Evolutionary conservation across 1,140 invertebrate species (phyloP).

Genomic region (Muscidifurax raptorellus): DNA sequence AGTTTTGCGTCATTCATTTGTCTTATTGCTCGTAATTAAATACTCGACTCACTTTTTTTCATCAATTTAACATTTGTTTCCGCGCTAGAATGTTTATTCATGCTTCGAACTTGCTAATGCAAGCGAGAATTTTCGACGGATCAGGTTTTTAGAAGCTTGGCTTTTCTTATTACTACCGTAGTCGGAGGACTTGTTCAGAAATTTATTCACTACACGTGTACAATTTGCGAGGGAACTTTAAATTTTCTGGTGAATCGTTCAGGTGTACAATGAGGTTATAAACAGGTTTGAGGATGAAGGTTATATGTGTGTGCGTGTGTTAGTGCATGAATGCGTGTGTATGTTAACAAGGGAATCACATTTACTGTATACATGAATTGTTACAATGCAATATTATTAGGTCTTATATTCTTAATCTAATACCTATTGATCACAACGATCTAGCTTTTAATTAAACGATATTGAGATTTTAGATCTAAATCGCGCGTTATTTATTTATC

Average conservation of each 20-base stretch:
- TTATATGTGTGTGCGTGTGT: background rate
- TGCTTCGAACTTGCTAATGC: background rate
- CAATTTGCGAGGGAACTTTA: background rate
- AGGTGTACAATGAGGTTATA: background rate
- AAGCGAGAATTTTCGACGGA: background rate
- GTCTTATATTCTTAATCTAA: too few species aligned
- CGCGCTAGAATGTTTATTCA: background rate
- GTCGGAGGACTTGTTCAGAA: background rate
- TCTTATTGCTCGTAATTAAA: conserved; percentile 12
- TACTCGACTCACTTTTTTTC: background rate
- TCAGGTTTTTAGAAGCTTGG: background rate
- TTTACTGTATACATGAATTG: too few species aligned
- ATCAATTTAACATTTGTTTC: background rate
- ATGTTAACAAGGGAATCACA: too few species aligned
- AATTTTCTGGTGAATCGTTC: too few species aligned
- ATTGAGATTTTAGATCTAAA: too few species aligned
- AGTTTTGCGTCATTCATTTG: conserved; percentile 26
- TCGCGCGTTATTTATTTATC: too few species aligned
- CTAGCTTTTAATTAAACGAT: too few species aligned
- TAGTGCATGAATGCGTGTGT: too few species aligned
- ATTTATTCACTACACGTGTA: background rate
- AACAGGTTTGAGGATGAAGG: background rate
- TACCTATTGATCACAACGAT: too few species aligned
- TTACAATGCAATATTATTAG: too few species aligned
- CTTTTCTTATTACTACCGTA: background rate